A percentile compares a stretch with the other conserved stretches of the same genome.
Evolutionary conservation across 2,113 vertebrate species (phyloP).

Genomic region (Nibea albiflora): DNA sequence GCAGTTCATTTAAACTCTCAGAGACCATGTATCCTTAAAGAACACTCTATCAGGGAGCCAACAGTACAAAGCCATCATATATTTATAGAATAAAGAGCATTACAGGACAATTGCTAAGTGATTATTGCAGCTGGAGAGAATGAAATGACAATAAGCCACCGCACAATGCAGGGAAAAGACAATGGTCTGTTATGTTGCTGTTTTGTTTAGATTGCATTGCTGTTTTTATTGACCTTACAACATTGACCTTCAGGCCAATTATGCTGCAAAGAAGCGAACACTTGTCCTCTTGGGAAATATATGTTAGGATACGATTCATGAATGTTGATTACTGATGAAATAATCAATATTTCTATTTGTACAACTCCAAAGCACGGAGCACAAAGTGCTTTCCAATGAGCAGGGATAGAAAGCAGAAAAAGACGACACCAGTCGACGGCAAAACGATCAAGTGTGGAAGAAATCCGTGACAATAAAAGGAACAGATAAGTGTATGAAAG

Average conservation of each 20-base stretch:
- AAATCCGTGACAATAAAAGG: background rate
- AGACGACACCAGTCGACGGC: background rate
- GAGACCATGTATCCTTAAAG: background rate
- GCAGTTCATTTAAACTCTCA: background rate
- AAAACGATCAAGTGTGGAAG: background rate
- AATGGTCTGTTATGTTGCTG: background rate
- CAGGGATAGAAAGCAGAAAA: conserved; percentile 7
- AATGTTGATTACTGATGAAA: conserved; percentile 3
- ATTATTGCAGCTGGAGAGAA: background rate
- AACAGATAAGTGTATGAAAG: background rate
- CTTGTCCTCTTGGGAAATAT: conserved; percentile 17
- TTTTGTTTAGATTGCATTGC: background rate
- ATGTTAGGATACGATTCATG: background rate
- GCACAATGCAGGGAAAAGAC: background rate
- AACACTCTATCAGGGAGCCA: background rate
- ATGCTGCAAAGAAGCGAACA: background rate
- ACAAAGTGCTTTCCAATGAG: background rate
- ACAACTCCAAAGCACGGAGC: background rate
- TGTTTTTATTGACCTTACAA: background rate
- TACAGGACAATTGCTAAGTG: background rate
- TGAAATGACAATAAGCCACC: background rate
- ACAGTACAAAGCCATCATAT: background rate
- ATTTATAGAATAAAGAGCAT: background rate
- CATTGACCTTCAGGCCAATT: conserved; percentile 14
- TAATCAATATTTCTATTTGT: conserved; percentile 13